Base-by-base conservation (phyloP, 2,113 vertebrate genomes). In the Narcine bancroftii region DNA sequence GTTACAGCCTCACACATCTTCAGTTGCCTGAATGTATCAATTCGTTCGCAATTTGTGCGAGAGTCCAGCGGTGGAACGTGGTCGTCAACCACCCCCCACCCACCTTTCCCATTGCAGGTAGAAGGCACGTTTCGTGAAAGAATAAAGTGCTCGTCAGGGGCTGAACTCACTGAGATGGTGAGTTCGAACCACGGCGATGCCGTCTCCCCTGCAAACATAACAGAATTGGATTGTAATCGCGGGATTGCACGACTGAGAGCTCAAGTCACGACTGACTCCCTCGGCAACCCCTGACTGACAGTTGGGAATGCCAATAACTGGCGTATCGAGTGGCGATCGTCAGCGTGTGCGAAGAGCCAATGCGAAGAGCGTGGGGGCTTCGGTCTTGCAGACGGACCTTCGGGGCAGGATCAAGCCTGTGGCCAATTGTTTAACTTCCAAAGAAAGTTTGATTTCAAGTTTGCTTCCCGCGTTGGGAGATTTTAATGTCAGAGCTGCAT, bases 201-300 rank as follows among this genome's bases (percentile, higher is more conserved):
- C 65, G 89, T 69, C 89, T 91, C 89, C 65, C 66, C 63, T 69
- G 63, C 63, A 56, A 91, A 89, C 85, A 89, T 63, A 89, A 42
- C 85, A 65, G 85, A 69, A 91, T 91, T 69, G n/a, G 65, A 91
- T 71, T 69, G 89, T 47, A 69, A 69, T 69, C 36, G 89, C 39
- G 65, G 89, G 63, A 33, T 53, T 33, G 39, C 89, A 91, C 24
- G 89, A 69, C 89, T 91, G 63, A 87, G 63, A 69, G 89, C 65
- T 91, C 65, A 69, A 69, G 24, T 66, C 45, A 69, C 89, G 36
- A 89, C 63, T 56, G 63, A 47, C 13, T 42, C 45, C 39, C 65
- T 15, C 3, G 66, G 89, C 89, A 39, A 69, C 26, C 89, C 24
- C 63, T 91, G 89, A 91, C 89, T 91, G 89, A 66, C 89, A 91